Evolutionary conservation across 2,888 invertebrate genomes (phyloP), one percentile per base, ranked within the genome.

Genomic region (Eueremaeus valkanovi): DNA sequence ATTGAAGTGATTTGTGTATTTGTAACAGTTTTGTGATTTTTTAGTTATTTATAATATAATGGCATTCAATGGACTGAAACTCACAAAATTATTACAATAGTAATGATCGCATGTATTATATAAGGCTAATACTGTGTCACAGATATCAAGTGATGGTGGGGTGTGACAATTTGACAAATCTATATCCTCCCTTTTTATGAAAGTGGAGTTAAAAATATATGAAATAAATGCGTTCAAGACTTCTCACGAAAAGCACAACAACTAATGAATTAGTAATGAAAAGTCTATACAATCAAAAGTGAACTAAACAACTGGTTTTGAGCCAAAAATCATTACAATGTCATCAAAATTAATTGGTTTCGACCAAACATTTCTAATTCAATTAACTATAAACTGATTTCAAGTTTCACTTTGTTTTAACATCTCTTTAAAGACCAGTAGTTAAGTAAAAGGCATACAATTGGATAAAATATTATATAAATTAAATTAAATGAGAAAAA

Each of bases 311-410:
- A 66, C 36, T 66, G 66, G 36, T 66, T 61, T 31, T 66, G n/a
- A 3, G 36, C 61, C 13, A 31, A 61, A 3, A 31, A 61, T 31
- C 36, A 66, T 5, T 36, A 66, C 3, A 40, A 36, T 66, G 66
- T 36, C 66, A 66, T 61, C 29, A 36, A 36, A 66, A 66, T 66
- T 66, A 66, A 66, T 66, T 66, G 21, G n/a, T 66, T 66, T 40
- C 13, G 36, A 66, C 66, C 61, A 9, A 61, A 61, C 3, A 51
- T n/a, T n/a, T n/a, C n/a, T n/a, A n/a, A n/a, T n/a, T n/a, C n/a
- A n/a, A n/a, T n/a, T n/a, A n/a, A n/a, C n/a, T n/a, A n/a, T n/a
- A n/a, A n/a, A n/a, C n/a, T n/a, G n/a, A n/a, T n/a, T n/a, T n/a
- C n/a, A n/a, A n/a, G n/a, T 42, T 42, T 11, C 42, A 11, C 42